Base-by-base conservation (phyloP, 2,113 vertebrate species). In the Pelvicachromis taeniatus region DNA sequence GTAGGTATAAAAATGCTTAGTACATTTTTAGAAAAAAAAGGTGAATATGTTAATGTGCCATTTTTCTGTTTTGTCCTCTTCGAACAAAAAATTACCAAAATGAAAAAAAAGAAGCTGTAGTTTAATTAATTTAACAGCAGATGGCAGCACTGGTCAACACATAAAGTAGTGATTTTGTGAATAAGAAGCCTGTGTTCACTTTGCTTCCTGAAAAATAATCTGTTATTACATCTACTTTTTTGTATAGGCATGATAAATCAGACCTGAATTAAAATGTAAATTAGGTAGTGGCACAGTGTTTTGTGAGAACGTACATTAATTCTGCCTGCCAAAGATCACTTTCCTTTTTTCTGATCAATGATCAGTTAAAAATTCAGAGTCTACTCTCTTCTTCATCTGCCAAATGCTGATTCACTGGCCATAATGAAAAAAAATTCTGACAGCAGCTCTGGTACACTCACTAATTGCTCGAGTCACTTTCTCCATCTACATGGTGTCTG, bases 381-480 rank as follows among this genome's bases (percentile, higher is more conserved):
- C 19, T 26, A 45, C 40, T 70, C 65, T 8, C 21, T 84, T 63
- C 70, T 82, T 56, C 48, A 38, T 73, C 38, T 38, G 59, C 14
- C 48, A 52, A 42, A 81, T 23, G 31, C 77, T 87, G 84, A 91
- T 54, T 81, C 82, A 80, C 17, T 2, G 13, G 40, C 21, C 65
- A 9, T n/a, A 45, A 40, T 82, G 80, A 59, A 70, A 80, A 48
- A 83, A 81, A 23, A 40, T 75, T 81, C n/a, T 40, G 31, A 55
- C 70, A 85, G 77, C 70, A 52, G 63, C 63, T 42, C 14, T 48
- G 3, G 65, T 17, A 26, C 65, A 29, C 40, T 77, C 58, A 68
- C 16, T 78, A 35, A 38, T 84, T 87, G 63, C 68, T 48, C 4
- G 68, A 88, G 79, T 92, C 85, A 86, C 53, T 83, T 73, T 83